phyloP scores from a whole-genome alignment of 2,113 vertebrate species.

The Vicugna pacos region DNA sequence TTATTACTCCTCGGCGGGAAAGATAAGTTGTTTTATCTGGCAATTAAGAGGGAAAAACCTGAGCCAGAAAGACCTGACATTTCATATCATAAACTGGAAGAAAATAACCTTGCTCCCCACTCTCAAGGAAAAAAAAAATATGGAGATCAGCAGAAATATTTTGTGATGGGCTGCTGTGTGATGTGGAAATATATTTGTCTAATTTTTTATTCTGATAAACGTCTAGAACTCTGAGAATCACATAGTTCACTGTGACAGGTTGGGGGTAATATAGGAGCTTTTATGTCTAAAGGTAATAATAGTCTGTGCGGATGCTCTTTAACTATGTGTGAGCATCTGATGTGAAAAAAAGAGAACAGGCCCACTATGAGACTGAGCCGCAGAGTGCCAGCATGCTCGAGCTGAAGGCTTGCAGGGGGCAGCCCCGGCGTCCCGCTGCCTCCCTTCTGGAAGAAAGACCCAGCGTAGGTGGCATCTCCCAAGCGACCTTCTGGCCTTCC shows the following conservation, averaged over 20 bases:
- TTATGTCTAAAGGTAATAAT: conserved; percentile 76
- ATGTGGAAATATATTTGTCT: conserved; percentile 48
- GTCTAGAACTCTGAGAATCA: conserved; percentile 68
- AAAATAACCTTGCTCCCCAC: conserved; percentile 63
- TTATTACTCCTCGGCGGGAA: conserved; percentile 64
- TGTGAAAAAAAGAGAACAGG: not conserved
- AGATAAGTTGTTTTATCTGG: conserved; percentile 54
- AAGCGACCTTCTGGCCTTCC: not conserved
- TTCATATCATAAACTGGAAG: conserved; percentile 74
- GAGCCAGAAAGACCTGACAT: conserved; percentile 72
- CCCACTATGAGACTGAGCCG: not conserved
- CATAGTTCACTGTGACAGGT: conserved; percentile 70
- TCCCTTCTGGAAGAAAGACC: not conserved
- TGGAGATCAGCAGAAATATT: conserved; percentile 63
- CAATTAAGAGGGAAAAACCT: conserved; percentile 68
- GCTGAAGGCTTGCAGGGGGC: not conserved
- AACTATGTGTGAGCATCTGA: conserved; percentile 51
- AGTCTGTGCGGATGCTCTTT: conserved; percentile 70
- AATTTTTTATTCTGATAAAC: conserved; percentile 77
- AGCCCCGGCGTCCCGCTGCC: not conserved
- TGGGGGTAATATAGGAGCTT: conserved; percentile 75
- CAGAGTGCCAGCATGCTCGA: not conserved
- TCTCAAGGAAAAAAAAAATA: conserved; percentile 47
- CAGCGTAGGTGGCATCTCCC: not conserved
- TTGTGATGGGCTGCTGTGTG: not conserved